Evolutionary conservation across 2,113 vertebrate species (phyloP).

Genomic region (Stercorarius parasiticus): DNA sequence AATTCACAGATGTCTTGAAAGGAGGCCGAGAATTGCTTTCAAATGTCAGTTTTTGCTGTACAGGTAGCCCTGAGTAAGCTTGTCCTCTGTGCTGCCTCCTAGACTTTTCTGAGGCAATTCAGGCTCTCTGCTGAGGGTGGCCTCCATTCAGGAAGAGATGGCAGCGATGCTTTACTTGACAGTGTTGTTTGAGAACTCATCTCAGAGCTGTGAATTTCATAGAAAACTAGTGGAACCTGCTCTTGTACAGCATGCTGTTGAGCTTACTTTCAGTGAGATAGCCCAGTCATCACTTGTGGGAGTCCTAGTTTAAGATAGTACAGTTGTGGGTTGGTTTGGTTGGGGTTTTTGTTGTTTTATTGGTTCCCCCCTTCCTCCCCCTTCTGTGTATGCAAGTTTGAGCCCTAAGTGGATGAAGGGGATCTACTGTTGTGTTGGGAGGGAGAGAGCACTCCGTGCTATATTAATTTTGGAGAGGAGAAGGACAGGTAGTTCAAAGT

Average conservation of each 20-base stretch:
- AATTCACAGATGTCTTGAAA: neutral
- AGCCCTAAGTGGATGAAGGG: neutral
- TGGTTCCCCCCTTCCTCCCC: fast-evolving
- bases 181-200: neutral
- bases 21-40: neutral
- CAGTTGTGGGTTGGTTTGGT: neutral
- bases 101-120: neutral
- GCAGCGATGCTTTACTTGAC: neutral
- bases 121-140: neutral
- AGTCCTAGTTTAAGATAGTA: neutral
- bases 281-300: neutral
- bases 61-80: neutral
- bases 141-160: neutral
- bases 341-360: neutral
- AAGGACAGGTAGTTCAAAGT: neutral
- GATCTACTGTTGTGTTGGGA: neutral
- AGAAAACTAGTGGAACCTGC: neutral
- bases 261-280: neutral
- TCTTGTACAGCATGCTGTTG: fast-evolving
- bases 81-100: neutral
- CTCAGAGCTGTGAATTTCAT: neutral
- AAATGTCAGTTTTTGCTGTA: neutral
- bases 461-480: neutral
- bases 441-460: neutral
- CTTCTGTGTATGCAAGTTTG: neutral